Base-by-base conservation (phyloP, 2,888 invertebrate species). In the Drosophila yooni region DNA sequence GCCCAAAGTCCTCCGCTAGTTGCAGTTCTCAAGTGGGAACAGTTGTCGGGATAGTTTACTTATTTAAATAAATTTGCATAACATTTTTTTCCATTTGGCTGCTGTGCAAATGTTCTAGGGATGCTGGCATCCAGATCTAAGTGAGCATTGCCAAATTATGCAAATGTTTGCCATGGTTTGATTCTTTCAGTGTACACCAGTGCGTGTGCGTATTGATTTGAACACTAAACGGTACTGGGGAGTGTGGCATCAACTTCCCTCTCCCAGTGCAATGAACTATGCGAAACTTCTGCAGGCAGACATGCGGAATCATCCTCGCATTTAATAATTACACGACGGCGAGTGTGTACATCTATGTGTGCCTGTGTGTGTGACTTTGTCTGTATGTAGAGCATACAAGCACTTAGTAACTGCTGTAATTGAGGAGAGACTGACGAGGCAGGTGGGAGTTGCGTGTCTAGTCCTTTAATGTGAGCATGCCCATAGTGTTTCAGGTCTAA, bases 111-210 rank as follows among this genome's bases (percentile, higher is more conserved):
- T 74, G 69, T 67, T 65, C 51, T n/a, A 68, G 34, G 59, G 62
- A 46, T 65, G 50, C 67, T 78, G 67, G 67, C 61, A 78, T 69
- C 72, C 50, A 68, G 77, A 78, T 76, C 78, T 70, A 78, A 82
- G 83, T 80, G 85, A 82, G 80, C 89, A 78, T 80, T 80, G 74
- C 75, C 77, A 82, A 85, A 88, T 88, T 89, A 85, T 85, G 89
- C 81, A 85, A 85, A 85, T 89, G 70, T 79, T 82, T 77, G 68
- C 79, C 29, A 50, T 62, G 58, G 63, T 69, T 66, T 60, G 59
- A 66, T 66, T 72, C 65, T 64, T 18, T 46, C 60, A 48, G 25
- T 50, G 69, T 58, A 79, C 75, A 82, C 82, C 82, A 53, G 58
- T 83, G 87, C 84, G 87, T 79, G 83, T 83, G 65, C 69, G 72